Conservation (phyloP, 1,140 invertebrate genomes). For the Chrysoperla carnea region DNA sequence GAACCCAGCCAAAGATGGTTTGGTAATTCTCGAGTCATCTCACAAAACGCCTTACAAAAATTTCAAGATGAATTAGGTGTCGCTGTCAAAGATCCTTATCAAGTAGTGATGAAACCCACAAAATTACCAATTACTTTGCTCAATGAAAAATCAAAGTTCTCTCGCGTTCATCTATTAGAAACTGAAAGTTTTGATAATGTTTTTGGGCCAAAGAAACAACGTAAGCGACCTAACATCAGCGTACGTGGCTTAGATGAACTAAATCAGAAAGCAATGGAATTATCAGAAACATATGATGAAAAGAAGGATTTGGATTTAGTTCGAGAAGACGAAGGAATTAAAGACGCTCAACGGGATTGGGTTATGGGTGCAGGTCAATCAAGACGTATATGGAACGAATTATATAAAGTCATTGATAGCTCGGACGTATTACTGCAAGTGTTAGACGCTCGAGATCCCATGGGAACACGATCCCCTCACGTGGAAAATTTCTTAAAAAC, state of each 20-base stretch:
- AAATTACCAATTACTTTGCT: constrained; percentile 86
- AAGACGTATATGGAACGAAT: constrained; percentile 96
- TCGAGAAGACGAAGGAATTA: constrained; percentile 62
- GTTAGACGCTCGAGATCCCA: constrained; percentile 85
- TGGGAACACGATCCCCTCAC: constrained; percentile 85
- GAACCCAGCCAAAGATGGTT: constrained; percentile 99
- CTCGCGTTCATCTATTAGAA: constrained; percentile 85
- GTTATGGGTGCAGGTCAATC: constrained; percentile 88
- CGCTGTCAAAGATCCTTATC: constrained; percentile 89
- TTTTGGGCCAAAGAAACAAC: constrained; percentile 85
- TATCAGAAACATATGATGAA: constrained; percentile 56
- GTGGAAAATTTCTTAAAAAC: constrained; percentile 81
- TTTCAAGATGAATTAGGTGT: constrained; percentile 94
- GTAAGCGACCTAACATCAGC: constrained; percentile 79
- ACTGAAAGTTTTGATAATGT: constrained; percentile 87
- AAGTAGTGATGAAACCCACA: constrained; percentile 94
- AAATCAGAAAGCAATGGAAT: constrained; percentile 47
- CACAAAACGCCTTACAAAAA: constrained; percentile 86
- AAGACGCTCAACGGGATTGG: constrained; percentile 58
- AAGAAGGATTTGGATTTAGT: constrained; percentile 69
- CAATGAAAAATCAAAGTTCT: constrained; percentile 82
- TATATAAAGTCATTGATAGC: constrained; percentile 98
- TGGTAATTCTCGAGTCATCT: constrained; percentile 80
- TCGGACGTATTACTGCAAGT: constrained; percentile 93
- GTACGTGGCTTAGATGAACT: constrained; percentile 54